Conservation (phyloP, 2,113 vertebrate genomes). For the Tragulus kanchil region DNA sequence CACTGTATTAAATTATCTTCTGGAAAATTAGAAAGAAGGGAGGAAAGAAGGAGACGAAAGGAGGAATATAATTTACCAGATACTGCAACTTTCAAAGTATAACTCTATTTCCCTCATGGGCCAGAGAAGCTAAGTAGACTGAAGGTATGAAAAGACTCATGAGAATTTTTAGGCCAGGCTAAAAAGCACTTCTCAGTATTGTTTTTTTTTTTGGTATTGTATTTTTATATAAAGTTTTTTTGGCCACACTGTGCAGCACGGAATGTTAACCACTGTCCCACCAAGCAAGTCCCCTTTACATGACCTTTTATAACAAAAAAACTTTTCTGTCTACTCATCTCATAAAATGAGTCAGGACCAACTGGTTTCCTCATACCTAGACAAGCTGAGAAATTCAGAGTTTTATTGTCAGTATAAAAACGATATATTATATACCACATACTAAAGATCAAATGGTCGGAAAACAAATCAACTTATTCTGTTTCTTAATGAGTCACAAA, state of each 20-base stretch:
- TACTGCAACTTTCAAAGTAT: neutral
- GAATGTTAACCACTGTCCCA: neutral
- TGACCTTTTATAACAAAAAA: conserved; percentile 52
- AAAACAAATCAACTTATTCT: conserved; percentile 22
- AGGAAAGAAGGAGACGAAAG: neutral
- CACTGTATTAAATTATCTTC: neutral
- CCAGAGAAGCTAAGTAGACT: conserved; percentile 10
- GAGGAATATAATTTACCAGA: neutral
- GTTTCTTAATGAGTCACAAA: conserved; percentile 42
- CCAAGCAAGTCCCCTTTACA: neutral
- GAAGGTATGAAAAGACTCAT: neutral
- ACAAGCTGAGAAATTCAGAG: neutral
- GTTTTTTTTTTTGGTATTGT: neutral
- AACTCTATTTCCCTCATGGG: neutral
- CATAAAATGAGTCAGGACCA: conserved; percentile 37
- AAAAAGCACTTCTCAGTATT: neutral
- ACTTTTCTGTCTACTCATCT: neutral
- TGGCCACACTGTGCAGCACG: neutral
- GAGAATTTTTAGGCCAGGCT: conserved; percentile 3
- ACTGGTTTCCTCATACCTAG: conserved; percentile 12
- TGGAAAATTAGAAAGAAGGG: neutral
- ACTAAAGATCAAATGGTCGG: conserved; percentile 19
- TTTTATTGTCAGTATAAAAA: conserved; percentile 30
- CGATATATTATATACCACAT: too few relatives aligned
- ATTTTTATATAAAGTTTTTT: neutral